Evolutionary conservation across 2,113 vertebrate species (phyloP), one percentile per base, ranked within the genome.

Genomic region (Pagrus major): DNA sequence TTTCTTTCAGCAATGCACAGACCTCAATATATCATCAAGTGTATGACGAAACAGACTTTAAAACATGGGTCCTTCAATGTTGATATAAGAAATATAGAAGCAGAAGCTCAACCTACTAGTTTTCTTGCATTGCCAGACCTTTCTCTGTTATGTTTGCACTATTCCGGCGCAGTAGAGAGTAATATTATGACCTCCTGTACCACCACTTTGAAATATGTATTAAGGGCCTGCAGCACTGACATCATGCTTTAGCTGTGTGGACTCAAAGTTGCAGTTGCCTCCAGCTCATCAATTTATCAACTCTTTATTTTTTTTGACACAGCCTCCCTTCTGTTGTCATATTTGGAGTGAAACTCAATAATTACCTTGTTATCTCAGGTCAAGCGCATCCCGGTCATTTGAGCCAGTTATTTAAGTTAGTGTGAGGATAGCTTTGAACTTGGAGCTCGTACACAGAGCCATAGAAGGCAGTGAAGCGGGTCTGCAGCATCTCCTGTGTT

Each of bases 391-490:
- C 58, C 35, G 35, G 71, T 80, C 27, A 71, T 86, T 79, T 65
- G 56, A 86, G 86, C 42, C 18, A 1, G 37, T 74, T 81, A 72
- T 87, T 86, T 64, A 41, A 58, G 65, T 83, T 77, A 39, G 68
- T 47, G 39, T 42, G 60, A 66, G 31, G 73, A 68, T 82, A 55
- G 68, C 31, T 33, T 51, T 42, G 39, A 70, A 23, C 20, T 8
- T 5, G 18, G 37, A 10, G 11, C 20, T 21, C 37, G 49, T 27
- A 33, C 60, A 60, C 44, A 72, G 51, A 84, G 46, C 88, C 88
- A 71, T 78, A 87, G 35, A 90, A 85, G 91, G 86, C 51, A 84
- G 71, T 39, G 31, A 78, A 89, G 55, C 66, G 54, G 46, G 52
- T 55, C 11, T 27, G 42, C 51, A 60, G 49, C 39, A 20, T 61